Evolutionary conservation across 2,113 vertebrate genomes (phyloP).

Genomic region (Lethenteron reissneri): DNA sequence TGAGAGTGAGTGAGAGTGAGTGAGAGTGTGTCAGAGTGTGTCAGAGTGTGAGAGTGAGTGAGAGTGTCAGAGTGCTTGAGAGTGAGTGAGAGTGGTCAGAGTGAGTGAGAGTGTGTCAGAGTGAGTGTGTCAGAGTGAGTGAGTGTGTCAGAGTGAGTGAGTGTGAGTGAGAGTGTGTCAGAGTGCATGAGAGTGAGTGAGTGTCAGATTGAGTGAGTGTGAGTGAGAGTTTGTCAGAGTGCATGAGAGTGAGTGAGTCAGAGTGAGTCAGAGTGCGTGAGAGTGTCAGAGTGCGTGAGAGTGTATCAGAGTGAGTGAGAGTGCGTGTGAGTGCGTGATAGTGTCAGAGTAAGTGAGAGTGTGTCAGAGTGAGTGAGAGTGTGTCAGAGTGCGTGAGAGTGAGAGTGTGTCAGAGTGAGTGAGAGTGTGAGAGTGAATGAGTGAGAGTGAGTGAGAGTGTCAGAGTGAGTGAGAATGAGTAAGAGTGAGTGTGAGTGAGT

Average conservation of each 20-base stretch:
- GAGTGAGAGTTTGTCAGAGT: neutral
- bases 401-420: no score
- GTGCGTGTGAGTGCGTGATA: no score
- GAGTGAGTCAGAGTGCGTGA: neutral
- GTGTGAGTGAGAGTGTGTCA: no score
- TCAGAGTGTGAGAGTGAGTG: no score
- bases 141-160: no score
- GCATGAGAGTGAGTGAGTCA: neutral
- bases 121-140: no score
- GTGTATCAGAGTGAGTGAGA: slow-evolving; percentile 1
- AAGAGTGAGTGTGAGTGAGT: no score
- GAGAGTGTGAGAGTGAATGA: neutral
- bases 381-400: neutral
- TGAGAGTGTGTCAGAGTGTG: no score
- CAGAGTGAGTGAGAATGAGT: no score
- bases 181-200: neutral
- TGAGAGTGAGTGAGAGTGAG: no score
- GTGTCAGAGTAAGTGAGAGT: neutral
- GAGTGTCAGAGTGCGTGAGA: neutral
- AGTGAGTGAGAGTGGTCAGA: neutral
- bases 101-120: neutral
- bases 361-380: neutral
- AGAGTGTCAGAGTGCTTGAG: no score
- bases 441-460: neutral
- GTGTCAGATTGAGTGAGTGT: no score